These are phyloP conservation scores for Thecocarcelia acutangulata DNA, from an alignment of 2,888 invertebrate species.

Conservation along the genomic window DNA sequence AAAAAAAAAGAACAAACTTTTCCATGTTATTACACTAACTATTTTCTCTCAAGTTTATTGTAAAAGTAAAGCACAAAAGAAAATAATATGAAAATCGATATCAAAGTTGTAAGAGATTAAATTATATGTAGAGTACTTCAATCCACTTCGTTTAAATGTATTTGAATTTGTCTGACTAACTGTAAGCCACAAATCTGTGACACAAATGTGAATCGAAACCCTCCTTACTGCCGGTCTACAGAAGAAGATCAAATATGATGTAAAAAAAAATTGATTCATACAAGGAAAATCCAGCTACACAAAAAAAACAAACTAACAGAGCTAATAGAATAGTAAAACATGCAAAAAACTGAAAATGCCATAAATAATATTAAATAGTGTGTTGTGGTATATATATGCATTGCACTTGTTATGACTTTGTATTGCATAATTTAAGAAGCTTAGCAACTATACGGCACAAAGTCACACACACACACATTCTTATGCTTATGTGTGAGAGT, in stretches of 20 bases:
- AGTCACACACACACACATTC: constrained; percentile 5
- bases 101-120: constrained; percentile 45
- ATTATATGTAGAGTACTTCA: constrained; percentile 32
- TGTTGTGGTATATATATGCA: constrained; percentile 38
- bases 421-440: constrained; percentile 64
- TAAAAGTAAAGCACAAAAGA: neutral
- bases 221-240: neutral
- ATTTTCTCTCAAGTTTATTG: too few relatives aligned
- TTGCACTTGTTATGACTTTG: constrained; percentile 58
- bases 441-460: constrained; percentile 46
- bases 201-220: constrained; percentile 25
- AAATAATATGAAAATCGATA: constrained; percentile 68
- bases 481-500: neutral
- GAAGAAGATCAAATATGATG: constrained; percentile 16
- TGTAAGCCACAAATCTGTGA: constrained; percentile 33
- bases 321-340: neutral
- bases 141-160: constrained; percentile 18
- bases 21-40: too few relatives aligned
- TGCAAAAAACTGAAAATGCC: neutral
- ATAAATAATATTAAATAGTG: constrained; percentile 52
- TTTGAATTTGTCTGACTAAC: neutral
- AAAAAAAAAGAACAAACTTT: neutral
- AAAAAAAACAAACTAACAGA: constrained; percentile 2
- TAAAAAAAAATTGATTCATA: constrained; percentile 49
- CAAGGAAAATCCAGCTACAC: neutral